Conservation (phyloP, 2,797 vertebrate species). For the Uromys caudimaculatus region DNA sequence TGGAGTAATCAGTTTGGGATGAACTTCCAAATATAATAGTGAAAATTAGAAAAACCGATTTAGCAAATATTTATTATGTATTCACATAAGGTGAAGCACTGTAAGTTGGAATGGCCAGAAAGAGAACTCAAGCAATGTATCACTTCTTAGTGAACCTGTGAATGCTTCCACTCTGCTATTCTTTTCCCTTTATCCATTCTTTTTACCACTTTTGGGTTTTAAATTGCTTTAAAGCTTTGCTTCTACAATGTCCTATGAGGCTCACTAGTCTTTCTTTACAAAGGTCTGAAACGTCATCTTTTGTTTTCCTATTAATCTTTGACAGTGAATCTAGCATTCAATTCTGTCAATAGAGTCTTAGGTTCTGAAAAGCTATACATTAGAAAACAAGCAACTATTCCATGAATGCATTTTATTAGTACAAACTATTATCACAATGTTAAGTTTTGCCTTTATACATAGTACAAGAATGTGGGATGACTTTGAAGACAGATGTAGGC, state of each 20-base stretch:
- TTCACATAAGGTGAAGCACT: slow-evolving; percentile 15
- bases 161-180: neutral
- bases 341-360: slow-evolving; percentile 22
- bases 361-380: slow-evolving; percentile 53
- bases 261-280: neutral
- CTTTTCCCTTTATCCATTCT: neutral
- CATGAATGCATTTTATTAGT: neutral
- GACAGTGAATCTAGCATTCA: slow-evolving; percentile 46
- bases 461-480: slow-evolving; percentile 40
- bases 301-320: slow-evolving; percentile 30
- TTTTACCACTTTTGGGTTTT: neutral
- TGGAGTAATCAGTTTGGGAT: neutral
- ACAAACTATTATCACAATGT: slow-evolving; percentile 52
- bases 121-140: neutral
- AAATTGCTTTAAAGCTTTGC: slow-evolving; percentile 22
- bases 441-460: slow-evolving; percentile 26
- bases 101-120: neutral
- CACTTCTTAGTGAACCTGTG: neutral
- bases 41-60: neutral
- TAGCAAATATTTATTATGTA: neutral
- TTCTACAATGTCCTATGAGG: neutral
- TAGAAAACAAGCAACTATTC: slow-evolving; percentile 33
- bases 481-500: slow-evolving; percentile 53
- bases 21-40: neutral
- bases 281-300: neutral